Conservation (phyloP, 2,113 vertebrate species). For the Toxotes chatareus region DNA sequence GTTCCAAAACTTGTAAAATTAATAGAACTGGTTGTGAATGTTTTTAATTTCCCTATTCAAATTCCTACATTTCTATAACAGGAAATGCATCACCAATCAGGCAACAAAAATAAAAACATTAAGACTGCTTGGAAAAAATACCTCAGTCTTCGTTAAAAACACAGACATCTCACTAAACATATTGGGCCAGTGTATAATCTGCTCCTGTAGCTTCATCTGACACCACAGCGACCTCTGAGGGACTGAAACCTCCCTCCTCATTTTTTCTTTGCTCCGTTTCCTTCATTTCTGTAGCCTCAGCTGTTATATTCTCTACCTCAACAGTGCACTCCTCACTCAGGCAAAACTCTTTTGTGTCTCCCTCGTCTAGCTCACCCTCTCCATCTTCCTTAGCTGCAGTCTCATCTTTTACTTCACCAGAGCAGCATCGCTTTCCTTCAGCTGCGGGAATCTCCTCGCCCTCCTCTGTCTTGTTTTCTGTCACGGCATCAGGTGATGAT, state of each 20-base stretch:
- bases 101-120: slow-evolving; percentile 6
- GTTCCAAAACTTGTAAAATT: slow-evolving; percentile 9
- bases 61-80: slow-evolving; percentile 16
- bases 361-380: not conserved
- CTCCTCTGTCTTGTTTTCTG: slow-evolving; percentile 22
- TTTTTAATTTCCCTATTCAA: not conserved
- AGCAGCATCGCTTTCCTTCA: slow-evolving; percentile 28
- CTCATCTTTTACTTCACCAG: slow-evolving; percentile 29
- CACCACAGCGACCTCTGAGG: not conserved
- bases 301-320: not conserved
- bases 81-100: not conserved
- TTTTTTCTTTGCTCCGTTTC: slow-evolving; percentile 5
- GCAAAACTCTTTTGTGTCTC: not conserved
- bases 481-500: not conserved
- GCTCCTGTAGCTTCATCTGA: not conserved
- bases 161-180: not conserved
- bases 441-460: not conserved
- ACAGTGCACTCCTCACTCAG: not conserved
- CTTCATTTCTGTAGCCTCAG: not conserved
- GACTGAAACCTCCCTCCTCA: not conserved
- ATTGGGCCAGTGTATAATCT: not conserved
- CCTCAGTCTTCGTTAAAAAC: not conserved
- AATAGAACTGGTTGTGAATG: not conserved
- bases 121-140: not conserved
- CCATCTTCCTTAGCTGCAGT: not conserved